Conservation (phyloP, 2,888 invertebrate species). For the Troides oblongomaculatus region DNA sequence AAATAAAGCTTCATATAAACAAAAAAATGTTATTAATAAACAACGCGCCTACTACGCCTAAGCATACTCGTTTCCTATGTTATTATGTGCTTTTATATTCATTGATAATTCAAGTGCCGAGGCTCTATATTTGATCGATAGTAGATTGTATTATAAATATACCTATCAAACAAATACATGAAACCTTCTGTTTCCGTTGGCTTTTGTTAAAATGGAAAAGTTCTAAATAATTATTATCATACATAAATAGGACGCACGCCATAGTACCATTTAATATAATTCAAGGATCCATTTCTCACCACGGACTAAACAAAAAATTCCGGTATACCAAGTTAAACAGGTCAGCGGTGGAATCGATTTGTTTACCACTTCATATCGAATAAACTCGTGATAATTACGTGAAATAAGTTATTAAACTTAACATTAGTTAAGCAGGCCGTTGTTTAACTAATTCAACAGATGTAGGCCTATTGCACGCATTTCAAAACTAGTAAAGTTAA, state of each 20-base stretch:
- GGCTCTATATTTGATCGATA: not conserved
- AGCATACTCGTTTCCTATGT: too few species aligned
- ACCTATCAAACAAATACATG: not conserved
- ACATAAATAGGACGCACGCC: conserved; percentile 18
- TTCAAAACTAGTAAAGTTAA: too few species aligned
- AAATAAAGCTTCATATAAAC: too few species aligned
- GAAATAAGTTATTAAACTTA: not conserved
- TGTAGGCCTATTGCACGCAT: too few species aligned
- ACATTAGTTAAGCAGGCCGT: not conserved
- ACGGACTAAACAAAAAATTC: conserved; percentile 23
- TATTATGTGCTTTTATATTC: too few species aligned
- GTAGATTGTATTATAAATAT: not conserved
- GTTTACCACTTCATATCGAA: conserved; percentile 11
- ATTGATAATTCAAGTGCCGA: not conserved
- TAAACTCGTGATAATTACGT: not conserved
- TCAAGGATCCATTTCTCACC: conserved; percentile 13
- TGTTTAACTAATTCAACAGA: not conserved
- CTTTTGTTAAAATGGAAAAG: conserved; percentile 12
- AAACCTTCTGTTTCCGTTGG: not conserved
- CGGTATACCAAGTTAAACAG: conserved; percentile 11
- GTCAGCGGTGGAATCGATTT: conserved; percentile 20
- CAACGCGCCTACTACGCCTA: too few species aligned
- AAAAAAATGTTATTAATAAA: too few species aligned
- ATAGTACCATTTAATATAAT: conserved; percentile 22
- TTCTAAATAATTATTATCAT: conserved; percentile 11